phyloP scores from a whole-genome alignment of 2,888 invertebrate species.

The Eupsilia transversa region DNA sequence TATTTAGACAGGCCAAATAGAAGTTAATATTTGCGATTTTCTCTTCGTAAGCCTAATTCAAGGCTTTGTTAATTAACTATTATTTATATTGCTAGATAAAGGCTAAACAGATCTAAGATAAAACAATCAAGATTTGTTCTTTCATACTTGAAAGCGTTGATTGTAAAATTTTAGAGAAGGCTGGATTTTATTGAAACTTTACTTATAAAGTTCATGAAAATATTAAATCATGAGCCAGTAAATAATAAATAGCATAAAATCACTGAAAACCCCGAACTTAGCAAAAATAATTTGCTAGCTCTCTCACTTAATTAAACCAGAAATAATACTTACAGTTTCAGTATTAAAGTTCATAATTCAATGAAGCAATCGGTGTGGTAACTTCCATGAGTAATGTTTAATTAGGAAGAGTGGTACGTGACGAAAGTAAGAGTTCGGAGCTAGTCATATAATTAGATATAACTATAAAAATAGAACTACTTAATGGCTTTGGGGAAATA shows the following conservation, averaged over 20 bases:
- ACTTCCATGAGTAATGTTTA: slow-evolving; percentile 79
- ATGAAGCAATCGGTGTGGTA: slow-evolving; percentile 48
- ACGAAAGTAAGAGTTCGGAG: slow-evolving; percentile 74
- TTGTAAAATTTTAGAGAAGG: background rate
- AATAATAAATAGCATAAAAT: slow-evolving; percentile 4
- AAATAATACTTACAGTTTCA: slow-evolving; percentile 7
- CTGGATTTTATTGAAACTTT: background rate
- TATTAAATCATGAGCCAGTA: background rate
- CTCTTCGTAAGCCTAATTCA: slow-evolving; percentile 12
- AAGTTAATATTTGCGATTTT: slow-evolving; percentile 13
- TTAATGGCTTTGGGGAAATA: slow-evolving; percentile 56
- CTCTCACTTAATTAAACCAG: background rate
- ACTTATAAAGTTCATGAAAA: background rate
- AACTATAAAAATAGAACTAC: slow-evolving; percentile 73
- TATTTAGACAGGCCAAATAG: slow-evolving; percentile 1
- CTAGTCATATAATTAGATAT: slow-evolving; percentile 76
- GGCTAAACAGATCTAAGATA: slow-evolving; percentile 13
- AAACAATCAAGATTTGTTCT: slow-evolving; percentile 13
- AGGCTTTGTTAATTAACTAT: slow-evolving; percentile 7
- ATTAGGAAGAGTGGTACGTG: slow-evolving; percentile 83
- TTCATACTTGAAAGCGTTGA: background rate
- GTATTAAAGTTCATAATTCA: slow-evolving; percentile 51
- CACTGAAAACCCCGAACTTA: background rate
- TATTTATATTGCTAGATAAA: slow-evolving; percentile 8
- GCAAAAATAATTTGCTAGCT: slow-evolving; percentile 4